phyloP scores from a whole-genome alignment of 2,888 invertebrate species.

The Notocelia uddmanniana region DNA sequence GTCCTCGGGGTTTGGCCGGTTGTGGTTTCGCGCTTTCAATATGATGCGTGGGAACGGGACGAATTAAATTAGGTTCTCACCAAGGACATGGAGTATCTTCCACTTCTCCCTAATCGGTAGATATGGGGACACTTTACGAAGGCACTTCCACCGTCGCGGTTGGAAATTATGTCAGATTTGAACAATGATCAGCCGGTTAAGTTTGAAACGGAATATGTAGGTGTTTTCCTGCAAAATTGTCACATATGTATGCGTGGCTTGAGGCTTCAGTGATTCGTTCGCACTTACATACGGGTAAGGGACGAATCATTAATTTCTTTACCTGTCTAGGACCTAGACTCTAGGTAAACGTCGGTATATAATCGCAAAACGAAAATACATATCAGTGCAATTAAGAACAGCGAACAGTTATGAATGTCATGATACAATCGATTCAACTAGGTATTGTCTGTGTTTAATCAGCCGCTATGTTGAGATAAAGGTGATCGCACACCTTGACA shows the following conservation, averaged over 20 bases:
- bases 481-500: slow-evolving; percentile 32
- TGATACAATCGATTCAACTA: slow-evolving; percentile 1
- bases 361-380: background rate
- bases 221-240: slow-evolving; percentile 32
- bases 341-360: background rate
- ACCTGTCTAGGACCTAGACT: too few species aligned
- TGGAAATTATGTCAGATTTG: background rate
- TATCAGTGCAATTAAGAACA: background rate
- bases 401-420: too few species aligned
- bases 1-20: slow-evolving; percentile 59
- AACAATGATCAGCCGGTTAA: background rate
- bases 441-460: slow-evolving; percentile 39
- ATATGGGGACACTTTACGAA: background rate
- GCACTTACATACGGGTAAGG: too few species aligned
- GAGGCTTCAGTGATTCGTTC: background rate
- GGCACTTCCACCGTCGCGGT: background rate
- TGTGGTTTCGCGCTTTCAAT: slow-evolving; percentile 60
- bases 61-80: slow-evolving; percentile 32
- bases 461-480: slow-evolving; percentile 39
- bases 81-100: background rate
- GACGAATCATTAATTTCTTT: too few species aligned
- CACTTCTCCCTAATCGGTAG: background rate
- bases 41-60: slow-evolving; percentile 64
- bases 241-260: background rate
- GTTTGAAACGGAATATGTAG: slow-evolving; percentile 14